These are phyloP conservation scores for Gymnoscopelus braueri DNA, from an alignment of 2,797 vertebrate species.

Conservation along the genomic window DNA sequence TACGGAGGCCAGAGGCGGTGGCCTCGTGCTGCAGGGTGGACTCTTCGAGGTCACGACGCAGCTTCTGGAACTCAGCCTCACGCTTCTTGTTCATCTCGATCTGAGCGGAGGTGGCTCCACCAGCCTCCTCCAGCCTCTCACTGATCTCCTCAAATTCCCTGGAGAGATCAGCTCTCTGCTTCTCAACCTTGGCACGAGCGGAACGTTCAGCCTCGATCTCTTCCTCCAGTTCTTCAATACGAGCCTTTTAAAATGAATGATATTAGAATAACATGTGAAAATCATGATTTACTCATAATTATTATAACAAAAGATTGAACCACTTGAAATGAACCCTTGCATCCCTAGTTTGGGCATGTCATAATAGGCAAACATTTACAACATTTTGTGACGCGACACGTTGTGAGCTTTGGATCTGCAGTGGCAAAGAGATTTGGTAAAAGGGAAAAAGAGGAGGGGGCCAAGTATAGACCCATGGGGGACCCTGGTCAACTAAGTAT, in stretches of 20 bases:
- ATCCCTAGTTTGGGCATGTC: too few species aligned
- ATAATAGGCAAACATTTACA: too few species aligned
- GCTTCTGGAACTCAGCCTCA: slow-evolving; percentile 87
- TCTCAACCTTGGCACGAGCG: slow-evolving; percentile 81
- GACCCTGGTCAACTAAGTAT: too few species aligned
- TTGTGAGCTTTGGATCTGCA: too few species aligned
- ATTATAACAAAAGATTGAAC: too few species aligned
- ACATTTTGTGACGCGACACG: too few species aligned
- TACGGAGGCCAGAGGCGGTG: slow-evolving; percentile 78
- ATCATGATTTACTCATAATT: not conserved
- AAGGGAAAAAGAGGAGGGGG: too few species aligned
- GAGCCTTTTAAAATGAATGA: slow-evolving; percentile 73
- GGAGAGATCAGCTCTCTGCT: slow-evolving; percentile 80
- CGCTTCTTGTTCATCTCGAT: slow-evolving; percentile 89
- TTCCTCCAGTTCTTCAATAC: slow-evolving; percentile 87
- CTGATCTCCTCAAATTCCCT: slow-evolving; percentile 89
- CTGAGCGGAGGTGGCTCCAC: slow-evolving; percentile 82
- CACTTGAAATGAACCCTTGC: too few species aligned
- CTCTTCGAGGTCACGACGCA: slow-evolving; percentile 86
- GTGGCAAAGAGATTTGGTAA: too few species aligned
- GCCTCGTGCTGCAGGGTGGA: slow-evolving; percentile 88
- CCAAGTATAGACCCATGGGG: too few species aligned
- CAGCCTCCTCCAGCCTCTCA: slow-evolving; percentile 84
- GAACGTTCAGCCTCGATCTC: slow-evolving; percentile 86
- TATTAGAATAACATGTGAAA: not conserved